Evolutionary conservation across 1,140 invertebrate species (phyloP).

Genomic region (Drosophila azteca): DNA sequence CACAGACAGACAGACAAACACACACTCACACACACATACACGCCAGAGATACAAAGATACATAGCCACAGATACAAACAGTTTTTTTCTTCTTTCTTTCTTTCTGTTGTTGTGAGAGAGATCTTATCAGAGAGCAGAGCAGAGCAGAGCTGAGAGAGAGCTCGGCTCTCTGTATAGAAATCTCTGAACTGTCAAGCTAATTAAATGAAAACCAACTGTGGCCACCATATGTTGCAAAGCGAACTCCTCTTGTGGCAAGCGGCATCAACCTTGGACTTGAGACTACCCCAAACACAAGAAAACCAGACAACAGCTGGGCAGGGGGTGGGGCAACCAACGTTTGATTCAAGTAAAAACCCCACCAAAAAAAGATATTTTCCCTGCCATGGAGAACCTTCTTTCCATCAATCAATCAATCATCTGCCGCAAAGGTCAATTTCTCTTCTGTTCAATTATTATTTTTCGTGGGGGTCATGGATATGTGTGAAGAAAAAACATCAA

Average conservation of each 20-base stretch:
- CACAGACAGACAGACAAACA: constrained; percentile 33
- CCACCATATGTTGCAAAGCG: constrained; percentile 70
- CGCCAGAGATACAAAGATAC: constrained; percentile 25
- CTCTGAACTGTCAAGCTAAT: constrained; percentile 71
- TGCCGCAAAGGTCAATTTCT: constrained; percentile 34
- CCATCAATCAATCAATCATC: constrained; percentile 32
- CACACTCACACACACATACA: constrained; percentile 30
- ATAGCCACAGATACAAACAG: constrained; percentile 20
- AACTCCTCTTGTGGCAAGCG: not conserved
- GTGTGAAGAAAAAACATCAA: constrained; percentile 70
- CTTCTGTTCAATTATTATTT: constrained; percentile 73
- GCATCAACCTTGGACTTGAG: constrained; percentile 37
- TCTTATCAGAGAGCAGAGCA: constrained; percentile 59
- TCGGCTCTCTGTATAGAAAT: constrained; percentile 6
- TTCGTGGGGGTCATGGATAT: constrained; percentile 52
- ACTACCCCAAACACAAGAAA: constrained; percentile 47
- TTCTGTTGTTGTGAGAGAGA: constrained; percentile 35
- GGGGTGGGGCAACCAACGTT: constrained; percentile 22
- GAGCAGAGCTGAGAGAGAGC: constrained; percentile 15
- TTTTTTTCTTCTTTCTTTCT: no score
- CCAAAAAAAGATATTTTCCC: not conserved
- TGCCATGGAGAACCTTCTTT: not conserved
- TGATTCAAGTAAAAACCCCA: constrained; percentile 18
- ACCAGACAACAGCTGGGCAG: constrained; percentile 16
- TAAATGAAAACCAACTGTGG: constrained; percentile 79